These are phyloP conservation scores for Cebidichthys violaceus DNA, from an alignment of 2,113 vertebrate species.

Conservation along the genomic window DNA sequence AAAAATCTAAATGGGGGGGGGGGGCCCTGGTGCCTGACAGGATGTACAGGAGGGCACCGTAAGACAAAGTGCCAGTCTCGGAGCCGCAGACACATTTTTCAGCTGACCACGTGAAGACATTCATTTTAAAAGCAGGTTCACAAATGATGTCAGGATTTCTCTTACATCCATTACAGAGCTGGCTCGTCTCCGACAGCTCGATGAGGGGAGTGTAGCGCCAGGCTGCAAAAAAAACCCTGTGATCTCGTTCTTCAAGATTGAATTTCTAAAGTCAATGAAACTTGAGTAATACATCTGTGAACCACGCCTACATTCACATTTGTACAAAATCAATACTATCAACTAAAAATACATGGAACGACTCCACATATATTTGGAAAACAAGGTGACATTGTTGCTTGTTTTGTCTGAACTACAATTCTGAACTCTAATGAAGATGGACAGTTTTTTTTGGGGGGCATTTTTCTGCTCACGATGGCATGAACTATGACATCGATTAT, in stretches of 20 bases:
- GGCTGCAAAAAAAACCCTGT: conserved; percentile 9
- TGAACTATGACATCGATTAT: not conserved
- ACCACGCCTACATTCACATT: not conserved
- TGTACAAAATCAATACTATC: too few relatives aligned
- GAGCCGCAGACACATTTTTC: conserved; percentile 48
- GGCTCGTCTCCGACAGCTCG: conserved; percentile 19
- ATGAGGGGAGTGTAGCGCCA: conserved; percentile 10
- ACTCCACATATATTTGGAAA: too few relatives aligned
- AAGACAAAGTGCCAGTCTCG: conserved; percentile 58
- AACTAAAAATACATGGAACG: not conserved
- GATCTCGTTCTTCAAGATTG: not conserved
- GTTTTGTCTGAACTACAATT: not conserved
- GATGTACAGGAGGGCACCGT: conserved; percentile 40
- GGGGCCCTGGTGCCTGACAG: conserved; percentile 24
- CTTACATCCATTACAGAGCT: conserved; percentile 37
- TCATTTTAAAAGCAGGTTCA: conserved; percentile 59
- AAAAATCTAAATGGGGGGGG: not conserved
- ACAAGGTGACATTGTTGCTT: not conserved
- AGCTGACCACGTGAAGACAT: conserved; percentile 48
- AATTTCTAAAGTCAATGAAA: conserved; percentile 26
- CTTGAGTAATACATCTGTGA: not conserved
- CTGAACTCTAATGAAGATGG: not conserved
- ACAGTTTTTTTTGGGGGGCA: too few relatives aligned
- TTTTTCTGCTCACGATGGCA: not conserved
- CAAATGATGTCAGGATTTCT: conserved; percentile 52